Evolutionary conservation across 2,113 vertebrate species (phyloP).

Genomic region (Rissa tridactyla): DNA sequence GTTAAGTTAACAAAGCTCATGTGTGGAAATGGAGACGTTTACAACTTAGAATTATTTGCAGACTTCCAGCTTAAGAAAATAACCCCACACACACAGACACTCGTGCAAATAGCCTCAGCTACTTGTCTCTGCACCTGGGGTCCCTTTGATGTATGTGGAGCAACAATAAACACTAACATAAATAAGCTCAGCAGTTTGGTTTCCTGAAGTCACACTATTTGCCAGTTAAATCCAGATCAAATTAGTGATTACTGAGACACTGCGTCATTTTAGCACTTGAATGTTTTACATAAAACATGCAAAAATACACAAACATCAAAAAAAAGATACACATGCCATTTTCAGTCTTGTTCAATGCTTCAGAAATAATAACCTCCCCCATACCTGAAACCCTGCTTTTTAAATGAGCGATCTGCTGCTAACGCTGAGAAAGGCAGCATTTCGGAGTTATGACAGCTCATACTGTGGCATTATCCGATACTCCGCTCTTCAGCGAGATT

Average conservation of each 20-base stretch:
- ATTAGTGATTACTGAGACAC: background rate
- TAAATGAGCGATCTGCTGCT: background rate
- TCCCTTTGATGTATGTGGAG: background rate
- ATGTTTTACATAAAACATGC: rapidly evolving
- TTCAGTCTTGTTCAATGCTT: background rate
- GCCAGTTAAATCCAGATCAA: background rate
- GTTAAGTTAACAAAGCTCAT: background rate
- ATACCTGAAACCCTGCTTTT: background rate
- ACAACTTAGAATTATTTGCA: background rate
- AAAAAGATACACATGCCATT: background rate
- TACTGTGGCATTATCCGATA: background rate
- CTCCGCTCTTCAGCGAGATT: background rate
- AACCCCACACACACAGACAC: background rate
- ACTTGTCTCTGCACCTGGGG: background rate
- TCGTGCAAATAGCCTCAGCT: background rate
- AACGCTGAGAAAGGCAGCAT: background rate
- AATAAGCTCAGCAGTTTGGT: background rate
- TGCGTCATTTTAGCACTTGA: background rate
- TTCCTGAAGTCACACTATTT: background rate
- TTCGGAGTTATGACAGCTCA: background rate
- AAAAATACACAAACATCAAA: background rate
- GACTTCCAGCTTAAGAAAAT: background rate
- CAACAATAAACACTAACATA: background rate
- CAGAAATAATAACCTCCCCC: background rate
- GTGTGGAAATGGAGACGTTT: background rate